Conservation (phyloP, 2,888 invertebrate species). For the Melinopterus prodromus region DNA sequence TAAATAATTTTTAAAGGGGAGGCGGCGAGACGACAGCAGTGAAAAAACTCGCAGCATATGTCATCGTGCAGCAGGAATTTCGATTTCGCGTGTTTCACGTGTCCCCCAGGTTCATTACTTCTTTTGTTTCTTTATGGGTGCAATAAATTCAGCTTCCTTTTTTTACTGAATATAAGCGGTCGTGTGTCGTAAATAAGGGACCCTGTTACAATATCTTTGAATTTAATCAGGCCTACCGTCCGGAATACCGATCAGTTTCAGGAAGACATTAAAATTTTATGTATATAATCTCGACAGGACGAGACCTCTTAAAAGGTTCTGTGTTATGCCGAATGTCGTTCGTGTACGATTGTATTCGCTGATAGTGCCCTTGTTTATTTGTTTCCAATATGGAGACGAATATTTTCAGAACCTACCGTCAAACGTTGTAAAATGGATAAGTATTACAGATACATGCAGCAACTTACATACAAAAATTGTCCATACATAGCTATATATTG, state of each 20-base stretch:
- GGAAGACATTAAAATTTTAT: conserved; percentile 23
- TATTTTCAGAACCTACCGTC: no score
- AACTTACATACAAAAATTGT: no score
- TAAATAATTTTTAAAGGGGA: no score
- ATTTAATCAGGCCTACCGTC: conserved; percentile 21
- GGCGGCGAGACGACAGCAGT: no score
- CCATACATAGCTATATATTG: no score
- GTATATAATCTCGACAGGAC: background rate
- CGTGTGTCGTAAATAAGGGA: conserved; percentile 23
- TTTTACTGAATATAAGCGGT: conserved; percentile 22
- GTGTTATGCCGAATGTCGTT: background rate
- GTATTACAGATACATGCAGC: no score
- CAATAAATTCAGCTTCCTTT: conserved; percentile 20
- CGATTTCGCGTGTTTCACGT: background rate
- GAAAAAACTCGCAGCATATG: background rate
- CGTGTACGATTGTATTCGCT: background rate
- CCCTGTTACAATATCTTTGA: conserved; percentile 19
- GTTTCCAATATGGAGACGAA: no score
- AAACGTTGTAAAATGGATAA: no score
- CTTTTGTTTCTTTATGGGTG: conserved; percentile 19
- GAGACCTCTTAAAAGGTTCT: background rate
- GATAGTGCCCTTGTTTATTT: background rate
- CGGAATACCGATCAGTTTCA: conserved; percentile 24
- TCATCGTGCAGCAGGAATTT: background rate
- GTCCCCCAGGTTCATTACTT: conserved; percentile 16